Evolutionary conservation across 2,797 vertebrate genomes (phyloP), one percentile per base, ranked within the genome.

Genomic region (Dryobates pubescens): DNA sequence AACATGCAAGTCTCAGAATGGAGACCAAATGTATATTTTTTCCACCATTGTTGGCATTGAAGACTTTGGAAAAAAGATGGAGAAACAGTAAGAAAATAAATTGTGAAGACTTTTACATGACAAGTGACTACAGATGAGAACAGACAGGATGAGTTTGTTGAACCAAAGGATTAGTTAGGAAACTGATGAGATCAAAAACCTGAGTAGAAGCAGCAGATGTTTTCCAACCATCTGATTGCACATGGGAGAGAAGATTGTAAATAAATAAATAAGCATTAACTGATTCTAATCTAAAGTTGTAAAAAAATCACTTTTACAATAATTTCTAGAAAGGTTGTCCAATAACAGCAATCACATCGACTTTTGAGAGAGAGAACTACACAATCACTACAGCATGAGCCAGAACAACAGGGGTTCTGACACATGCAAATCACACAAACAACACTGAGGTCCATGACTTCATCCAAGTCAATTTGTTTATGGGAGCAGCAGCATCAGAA

Each of bases 151-250:
- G 61, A 57, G 84, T 88, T 82, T 61, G 57, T 59, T 57, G 65
- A 67, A 90, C 14, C 47, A 47, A 90, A 93, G 38, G 34, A 67
- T 81, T 64, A 82, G 65, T 47, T 59, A 81, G 49, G 29, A 86
- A 90, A 91, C 22, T 71, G 38, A 77, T 76, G 73, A 92, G 72
- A 94, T 83, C 62, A 89, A 83, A 95, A 94, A 95, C 93, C 88
- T 92, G 94, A 70, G 85, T 23, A 89, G 85, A 17, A 88, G 85
- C 68, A 92, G 89, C 68, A 91, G 93, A 81, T 93, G 63, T 93
- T 95, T 93, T 86, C 91, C 87, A 91, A 88, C 27, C 79, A 91
- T 86, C 88, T 95, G 95, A 94, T 51, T 79, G 93, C 87, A 83
- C 24, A 61, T 47, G 32, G 82, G 84, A 94, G 53, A 92, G 34